These are phyloP conservation scores for Desmodus rotundus DNA, from an alignment of 2,113 vertebrate genomes.

Conservation along the genomic window DNA sequence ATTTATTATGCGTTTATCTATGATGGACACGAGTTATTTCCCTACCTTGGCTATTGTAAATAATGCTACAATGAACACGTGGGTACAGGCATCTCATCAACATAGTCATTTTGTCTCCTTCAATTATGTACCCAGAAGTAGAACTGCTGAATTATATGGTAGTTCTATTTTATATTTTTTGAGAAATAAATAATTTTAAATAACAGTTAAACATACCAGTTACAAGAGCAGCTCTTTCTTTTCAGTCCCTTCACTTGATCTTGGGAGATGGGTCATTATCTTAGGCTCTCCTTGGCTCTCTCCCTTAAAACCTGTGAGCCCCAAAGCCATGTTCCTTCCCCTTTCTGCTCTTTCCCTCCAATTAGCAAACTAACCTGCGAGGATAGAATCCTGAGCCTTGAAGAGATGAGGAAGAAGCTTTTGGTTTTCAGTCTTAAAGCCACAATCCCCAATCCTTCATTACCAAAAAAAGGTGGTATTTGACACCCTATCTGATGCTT, in stretches of 20 bases:
- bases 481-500: background rate
- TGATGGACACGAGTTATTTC: background rate
- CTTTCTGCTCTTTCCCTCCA: background rate
- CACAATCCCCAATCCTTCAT: background rate
- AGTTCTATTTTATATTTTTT: background rate
- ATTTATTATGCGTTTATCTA: background rate
- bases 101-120: background rate
- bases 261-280: background rate
- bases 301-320: background rate
- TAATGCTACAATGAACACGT: background rate
- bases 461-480: background rate
- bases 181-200: background rate
- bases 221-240: background rate
- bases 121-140: background rate
- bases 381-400: background rate
- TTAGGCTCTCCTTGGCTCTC: background rate
- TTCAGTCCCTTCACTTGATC: background rate
- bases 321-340: background rate
- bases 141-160: background rate
- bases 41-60: background rate
- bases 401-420: background rate
- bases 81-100: background rate
- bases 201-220: background rate
- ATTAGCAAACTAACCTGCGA: background rate
- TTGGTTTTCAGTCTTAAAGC: background rate